phyloP scores from a whole-genome alignment of 2,888 invertebrate species.

The Hirtodrosophila histrioides region DNA sequence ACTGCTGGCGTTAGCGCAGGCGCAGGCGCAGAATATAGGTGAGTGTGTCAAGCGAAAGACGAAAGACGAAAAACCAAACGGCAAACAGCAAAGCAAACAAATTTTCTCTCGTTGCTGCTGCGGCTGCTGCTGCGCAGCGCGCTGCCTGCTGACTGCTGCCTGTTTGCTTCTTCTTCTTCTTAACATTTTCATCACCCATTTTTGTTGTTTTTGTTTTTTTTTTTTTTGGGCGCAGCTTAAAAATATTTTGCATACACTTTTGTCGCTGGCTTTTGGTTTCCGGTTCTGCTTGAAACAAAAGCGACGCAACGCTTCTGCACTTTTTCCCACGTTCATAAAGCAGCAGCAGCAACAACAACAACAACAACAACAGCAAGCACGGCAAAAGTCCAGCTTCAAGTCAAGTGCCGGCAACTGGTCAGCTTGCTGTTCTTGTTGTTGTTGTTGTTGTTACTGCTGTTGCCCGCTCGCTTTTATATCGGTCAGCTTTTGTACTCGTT shows the following conservation, averaged over 20 bases:
- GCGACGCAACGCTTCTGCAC: conserved; percentile 43
- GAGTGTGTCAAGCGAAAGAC: conserved; percentile 80
- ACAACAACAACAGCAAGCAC: conserved; percentile 15
- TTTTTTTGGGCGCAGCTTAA: conserved; percentile 40
- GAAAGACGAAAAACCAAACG: conserved; percentile 30
- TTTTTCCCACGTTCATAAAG: conserved; percentile 77
- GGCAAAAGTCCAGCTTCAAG: conserved; percentile 48
- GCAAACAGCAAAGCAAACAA: conserved; percentile 52
- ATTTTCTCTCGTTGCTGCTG: conserved; percentile 62
- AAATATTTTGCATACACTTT: conserved; percentile 57
- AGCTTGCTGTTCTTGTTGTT: conserved; percentile 28
- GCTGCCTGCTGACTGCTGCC: conserved; percentile 3
- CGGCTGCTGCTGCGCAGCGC: background rate
- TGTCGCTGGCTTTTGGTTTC: conserved; percentile 56
- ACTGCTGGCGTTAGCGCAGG: conserved; percentile 59
- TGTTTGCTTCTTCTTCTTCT: conserved; percentile 21
- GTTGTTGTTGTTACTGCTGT: conserved; percentile 22
- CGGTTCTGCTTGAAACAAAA: conserved; percentile 66
- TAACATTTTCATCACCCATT: background rate
- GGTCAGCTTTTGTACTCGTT: conserved; percentile 61
- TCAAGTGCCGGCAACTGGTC: conserved; percentile 66
- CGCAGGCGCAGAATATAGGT: conserved; percentile 83
- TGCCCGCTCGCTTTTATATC: conserved; percentile 38
- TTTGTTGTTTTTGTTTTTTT: conserved; percentile 2
- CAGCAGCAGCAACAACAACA: conserved; percentile 24